Percentiles rank a stretch among this genome's conserved stretches.
phyloP scores from a whole-genome alignment of 2,888 invertebrate species.

The Drosophila prolongata region DNA sequence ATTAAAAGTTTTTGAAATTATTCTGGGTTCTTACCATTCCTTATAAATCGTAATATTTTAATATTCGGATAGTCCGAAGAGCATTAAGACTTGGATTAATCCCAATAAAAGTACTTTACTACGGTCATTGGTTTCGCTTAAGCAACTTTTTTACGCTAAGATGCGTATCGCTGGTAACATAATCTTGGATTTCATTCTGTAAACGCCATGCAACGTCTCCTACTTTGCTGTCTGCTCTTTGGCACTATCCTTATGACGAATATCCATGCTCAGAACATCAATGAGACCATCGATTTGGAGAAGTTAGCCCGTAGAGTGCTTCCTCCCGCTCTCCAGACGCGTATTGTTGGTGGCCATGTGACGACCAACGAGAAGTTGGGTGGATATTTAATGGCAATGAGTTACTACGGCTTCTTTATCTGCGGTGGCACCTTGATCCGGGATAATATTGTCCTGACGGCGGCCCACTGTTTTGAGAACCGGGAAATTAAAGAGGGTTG shows the following conservation, averaged over 20 bases:
- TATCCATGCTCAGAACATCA: not conserved
- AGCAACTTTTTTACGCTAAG: not conserved
- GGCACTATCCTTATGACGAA: not conserved
- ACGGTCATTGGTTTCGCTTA: not conserved
- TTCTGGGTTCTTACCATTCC: too few species aligned
- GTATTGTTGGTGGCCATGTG: conserved; percentile 58
- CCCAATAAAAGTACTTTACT: not conserved
- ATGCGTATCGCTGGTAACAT: too few species aligned
- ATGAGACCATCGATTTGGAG: not conserved
- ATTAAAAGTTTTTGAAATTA: too few species aligned
- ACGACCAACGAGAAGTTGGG: conserved; percentile 50
- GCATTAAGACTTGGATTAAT: too few species aligned
- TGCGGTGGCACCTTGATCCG: conserved; percentile 59
- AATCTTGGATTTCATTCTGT: not conserved
- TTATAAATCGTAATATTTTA: too few species aligned
- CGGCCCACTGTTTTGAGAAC: conserved; percentile 54
- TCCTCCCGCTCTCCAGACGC: conserved; percentile 7
- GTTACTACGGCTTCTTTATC: conserved; percentile 38
- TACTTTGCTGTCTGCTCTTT: not conserved
- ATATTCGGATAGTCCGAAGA: too few species aligned
- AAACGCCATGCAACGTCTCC: conserved; percentile 1
- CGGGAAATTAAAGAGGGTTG: not conserved
- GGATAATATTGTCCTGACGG: conserved; percentile 51
- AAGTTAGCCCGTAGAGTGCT: not conserved
- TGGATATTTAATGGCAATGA: conserved; percentile 56